Evolutionary conservation across 53 echinoderm and acorn worm genomes (phyloP).

Genomic region (Paracentrotus lividus): DNA sequence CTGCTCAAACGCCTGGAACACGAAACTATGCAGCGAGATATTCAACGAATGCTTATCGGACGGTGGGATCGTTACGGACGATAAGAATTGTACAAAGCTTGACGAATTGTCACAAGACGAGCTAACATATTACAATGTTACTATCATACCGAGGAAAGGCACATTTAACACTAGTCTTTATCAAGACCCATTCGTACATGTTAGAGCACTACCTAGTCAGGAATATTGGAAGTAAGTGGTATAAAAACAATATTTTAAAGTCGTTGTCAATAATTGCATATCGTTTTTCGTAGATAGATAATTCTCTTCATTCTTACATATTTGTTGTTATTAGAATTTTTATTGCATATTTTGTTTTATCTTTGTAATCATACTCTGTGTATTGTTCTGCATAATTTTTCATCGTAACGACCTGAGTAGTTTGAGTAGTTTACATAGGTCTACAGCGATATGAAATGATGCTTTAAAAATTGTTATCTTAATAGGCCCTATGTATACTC

Average conservation of each 20-base stretch:
- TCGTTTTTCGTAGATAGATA: neutral
- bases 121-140: constrained; percentile 56
- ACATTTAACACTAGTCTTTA: constrained; percentile 40
- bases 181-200: constrained; percentile 46
- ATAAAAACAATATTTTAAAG: neutral
- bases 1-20: constrained; percentile 82
- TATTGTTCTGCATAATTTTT: no score
- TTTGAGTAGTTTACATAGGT: no score
- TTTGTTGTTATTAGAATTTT: no score
- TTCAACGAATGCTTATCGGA: constrained; percentile 68
- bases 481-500: no score
- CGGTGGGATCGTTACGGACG: constrained; percentile 74
- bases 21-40: constrained; percentile 76
- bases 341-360: no score
- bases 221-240: constrained; percentile 73
- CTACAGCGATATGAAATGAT: no score
- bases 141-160: neutral
- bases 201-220: constrained; percentile 45
- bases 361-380: no score
- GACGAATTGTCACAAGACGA: constrained; percentile 57
- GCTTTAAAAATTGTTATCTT: no score
- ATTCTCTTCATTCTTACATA: no score
- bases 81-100: constrained; percentile 74
- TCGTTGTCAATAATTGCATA: neutral
- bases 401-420: no score